Percentiles rank a stretch among this genome's conserved stretches.
Evolutionary conservation across 1,140 invertebrate genomes (phyloP).

Genomic region (Mercenaria mercenaria): DNA sequence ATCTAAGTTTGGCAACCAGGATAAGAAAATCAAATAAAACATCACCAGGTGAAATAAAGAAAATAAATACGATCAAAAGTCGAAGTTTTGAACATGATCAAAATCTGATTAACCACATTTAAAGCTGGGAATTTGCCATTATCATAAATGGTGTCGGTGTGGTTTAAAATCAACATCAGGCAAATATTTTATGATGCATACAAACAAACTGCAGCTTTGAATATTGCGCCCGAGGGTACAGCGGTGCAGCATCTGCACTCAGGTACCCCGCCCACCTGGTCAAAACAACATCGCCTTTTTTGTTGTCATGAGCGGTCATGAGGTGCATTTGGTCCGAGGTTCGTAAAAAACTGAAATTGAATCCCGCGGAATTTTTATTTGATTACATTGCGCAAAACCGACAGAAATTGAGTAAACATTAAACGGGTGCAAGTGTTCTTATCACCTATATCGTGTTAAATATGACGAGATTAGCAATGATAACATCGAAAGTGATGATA

Average conservation of each 20-base stretch:
- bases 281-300: background rate
- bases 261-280: background rate
- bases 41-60: no score
- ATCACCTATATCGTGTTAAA: background rate
- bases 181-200: background rate
- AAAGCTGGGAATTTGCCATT: no score
- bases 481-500: background rate
- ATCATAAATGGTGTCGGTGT: no score
- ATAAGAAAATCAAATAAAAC: no score
- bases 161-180: no score
- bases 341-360: background rate
- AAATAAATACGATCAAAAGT: no score
- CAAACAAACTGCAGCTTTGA: background rate
- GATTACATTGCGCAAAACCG: background rate
- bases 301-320: background rate
- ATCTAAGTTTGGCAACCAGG: no score
- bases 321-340: background rate
- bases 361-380: background rate
- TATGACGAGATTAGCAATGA: background rate
- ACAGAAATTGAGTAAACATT: background rate
- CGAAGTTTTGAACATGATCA: no score
- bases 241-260: background rate
- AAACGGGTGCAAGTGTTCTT: background rate
- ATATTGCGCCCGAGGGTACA: background rate
- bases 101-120: no score